A percentile compares a stretch with the other conserved stretches of the same genome.
These are phyloP conservation scores for Phrynocephalus versicolor DNA, from an alignment of 2,113 vertebrate genomes.

Conservation along the genomic window DNA sequence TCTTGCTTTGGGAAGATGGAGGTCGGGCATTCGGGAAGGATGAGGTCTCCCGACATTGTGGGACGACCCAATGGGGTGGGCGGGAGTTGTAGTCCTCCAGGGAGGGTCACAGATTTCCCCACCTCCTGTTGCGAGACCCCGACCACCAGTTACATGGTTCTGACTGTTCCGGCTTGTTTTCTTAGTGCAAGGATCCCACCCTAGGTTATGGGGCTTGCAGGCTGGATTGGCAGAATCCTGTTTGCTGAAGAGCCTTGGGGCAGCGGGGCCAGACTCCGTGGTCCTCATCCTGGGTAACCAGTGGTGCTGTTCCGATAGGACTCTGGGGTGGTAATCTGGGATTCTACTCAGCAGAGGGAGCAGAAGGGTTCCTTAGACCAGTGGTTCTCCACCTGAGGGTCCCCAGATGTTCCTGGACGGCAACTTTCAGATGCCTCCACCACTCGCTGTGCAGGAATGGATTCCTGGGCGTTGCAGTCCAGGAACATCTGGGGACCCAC, in stretches of 20 bases:
- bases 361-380: no score
- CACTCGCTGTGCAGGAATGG: no score
- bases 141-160: no score
- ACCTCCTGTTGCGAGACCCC: no score
- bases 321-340: not conserved
- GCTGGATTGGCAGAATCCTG: not conserved
- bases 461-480: no score
- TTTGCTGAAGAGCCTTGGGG: not conserved
- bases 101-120: not conserved
- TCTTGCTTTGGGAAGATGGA: not conserved
- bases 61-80: no score
- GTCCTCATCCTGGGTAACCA: not conserved
- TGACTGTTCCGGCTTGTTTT: no score
- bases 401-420: no score
- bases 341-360: not conserved
- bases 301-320: no score
- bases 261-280: not conserved
- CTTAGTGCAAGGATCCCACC: not conserved
- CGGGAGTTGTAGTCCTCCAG: not conserved
- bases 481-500: no score
- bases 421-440: no score
- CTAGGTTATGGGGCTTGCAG: not conserved
- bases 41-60: not conserved
- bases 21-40: not conserved
- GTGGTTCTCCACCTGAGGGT: no score